Evolutionary conservation across 2,888 invertebrate species (phyloP).

Genomic region (Zonitis immaculata): DNA sequence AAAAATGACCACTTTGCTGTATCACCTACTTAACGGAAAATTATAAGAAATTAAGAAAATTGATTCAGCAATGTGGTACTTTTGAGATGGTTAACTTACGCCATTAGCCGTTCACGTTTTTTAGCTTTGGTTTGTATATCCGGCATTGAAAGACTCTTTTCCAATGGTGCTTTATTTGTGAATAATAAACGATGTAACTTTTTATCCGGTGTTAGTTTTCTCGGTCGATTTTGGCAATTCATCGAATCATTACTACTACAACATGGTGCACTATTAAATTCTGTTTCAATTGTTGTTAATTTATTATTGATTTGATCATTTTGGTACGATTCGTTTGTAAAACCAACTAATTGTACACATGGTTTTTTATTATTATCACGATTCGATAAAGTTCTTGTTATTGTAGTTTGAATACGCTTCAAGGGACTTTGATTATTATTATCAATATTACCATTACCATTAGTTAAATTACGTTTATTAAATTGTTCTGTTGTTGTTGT

Average conservation of each 20-base stretch:
- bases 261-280: constrained; percentile 35
- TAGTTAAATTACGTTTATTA: constrained; percentile 27
- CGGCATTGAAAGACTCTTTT: constrained; percentile 80
- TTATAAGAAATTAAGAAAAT: too few relatives aligned
- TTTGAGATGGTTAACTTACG: too few relatives aligned
- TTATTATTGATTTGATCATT: constrained; percentile 34
- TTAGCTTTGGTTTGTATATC: constrained; percentile 73
- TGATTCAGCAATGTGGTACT: too few relatives aligned
- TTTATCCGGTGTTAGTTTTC: constrained; percentile 49
- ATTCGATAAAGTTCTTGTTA: constrained; percentile 53
- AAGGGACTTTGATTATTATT: constrained; percentile 40
- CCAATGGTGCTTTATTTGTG: constrained; percentile 55
- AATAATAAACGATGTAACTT: constrained; percentile 43
- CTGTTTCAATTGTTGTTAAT: constrained; percentile 30
- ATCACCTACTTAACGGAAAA: too few relatives aligned
- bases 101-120: constrained; percentile 63
- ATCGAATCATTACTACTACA: constrained; percentile 34
- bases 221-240: constrained; percentile 23
- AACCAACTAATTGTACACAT: constrained; percentile 43
- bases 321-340: constrained; percentile 42
- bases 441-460: constrained; percentile 35
- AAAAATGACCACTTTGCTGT: too few relatives aligned
- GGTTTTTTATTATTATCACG: constrained; percentile 43
- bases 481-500: constrained; percentile 15
- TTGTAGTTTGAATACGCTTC: constrained; percentile 45